phyloP scores from a whole-genome alignment of 2,888 invertebrate genomes.

The Brenthis hecate region DNA sequence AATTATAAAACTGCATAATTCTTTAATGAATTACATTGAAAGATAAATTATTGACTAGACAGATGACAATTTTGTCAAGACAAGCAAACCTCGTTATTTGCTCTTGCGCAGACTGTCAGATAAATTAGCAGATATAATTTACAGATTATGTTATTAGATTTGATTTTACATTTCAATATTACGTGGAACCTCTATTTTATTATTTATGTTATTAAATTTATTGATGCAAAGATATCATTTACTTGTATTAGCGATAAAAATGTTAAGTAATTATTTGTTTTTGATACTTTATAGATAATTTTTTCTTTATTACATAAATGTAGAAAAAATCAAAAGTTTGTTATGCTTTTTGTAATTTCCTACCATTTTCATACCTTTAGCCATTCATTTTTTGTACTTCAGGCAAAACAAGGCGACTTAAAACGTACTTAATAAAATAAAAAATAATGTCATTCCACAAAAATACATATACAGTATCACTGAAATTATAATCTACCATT shows the following conservation, averaged over 20 bases:
- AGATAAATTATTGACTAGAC: conserved; percentile 24
- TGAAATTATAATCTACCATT: neutral
- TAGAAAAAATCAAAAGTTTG: too few relatives aligned
- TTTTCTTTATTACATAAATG: too few relatives aligned
- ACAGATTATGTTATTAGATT: conserved; percentile 19
- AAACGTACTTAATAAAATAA: too few relatives aligned
- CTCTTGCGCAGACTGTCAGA: conserved; percentile 20
- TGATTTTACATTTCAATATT: conserved; percentile 12
- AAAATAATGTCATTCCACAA: too few relatives aligned
- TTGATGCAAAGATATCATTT: neutral
- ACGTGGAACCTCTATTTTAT: neutral
- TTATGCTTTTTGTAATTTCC: too few relatives aligned
- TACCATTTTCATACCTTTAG: too few relatives aligned
- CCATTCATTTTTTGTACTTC: too few relatives aligned
- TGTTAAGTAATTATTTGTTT: too few relatives aligned
- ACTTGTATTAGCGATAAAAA: too few relatives aligned
- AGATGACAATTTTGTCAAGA: conserved; percentile 23
- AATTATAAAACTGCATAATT: conserved; percentile 25
- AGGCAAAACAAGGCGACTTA: too few relatives aligned
- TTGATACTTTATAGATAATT: too few relatives aligned
- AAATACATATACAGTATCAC: neutral
- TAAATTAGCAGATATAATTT: conserved; percentile 25
- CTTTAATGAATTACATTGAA: conserved; percentile 23
- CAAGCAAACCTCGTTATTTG: conserved; percentile 27
- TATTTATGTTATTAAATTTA: neutral